Evolutionary conservation across 2,797 vertebrate species (phyloP), one percentile per base, ranked within the genome.

Genomic region (Linurgus olivaceus): DNA sequence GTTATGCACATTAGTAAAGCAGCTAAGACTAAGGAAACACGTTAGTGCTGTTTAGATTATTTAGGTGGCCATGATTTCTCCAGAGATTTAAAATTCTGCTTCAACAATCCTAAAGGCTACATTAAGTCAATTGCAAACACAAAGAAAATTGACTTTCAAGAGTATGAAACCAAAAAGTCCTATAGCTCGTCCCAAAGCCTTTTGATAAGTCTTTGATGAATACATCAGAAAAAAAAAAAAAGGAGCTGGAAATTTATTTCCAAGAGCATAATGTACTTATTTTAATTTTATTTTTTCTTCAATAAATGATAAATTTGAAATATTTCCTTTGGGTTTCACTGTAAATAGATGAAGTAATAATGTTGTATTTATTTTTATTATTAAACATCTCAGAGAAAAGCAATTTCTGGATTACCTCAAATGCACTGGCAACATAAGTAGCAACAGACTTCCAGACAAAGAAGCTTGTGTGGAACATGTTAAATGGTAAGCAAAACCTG

Each of bases 261-360:
- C 70, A 96, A 95, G 90, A 95, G 80, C 73, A 86, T 87, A 68
- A 95, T 93, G 16, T 88, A 33, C 31, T 66, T 55, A 59, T 74
- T 62, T 37, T 37, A 72, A 47, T 80, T 86, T 57, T 17, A 40
- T 38, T 70, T 74, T 86, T 79, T 63, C 85, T 96, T 96, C 94
- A 92, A 85, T 93, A 97, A 97, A 91, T 97, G 87, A 96, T 96
- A 93, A 61, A 90, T 96, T 95, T 97, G 65, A 96, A 93, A 94
- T 93, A 96, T 97, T 97, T 98, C 95, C 94, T 97, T 96, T 95
- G 95, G 86, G 83, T 97, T 97, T 97, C 78, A 88, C 77, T 96
- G 93, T 93, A 95, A 97, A 97, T 93, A 97, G 93, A 86, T 89
- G 90, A 97, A 97, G 95, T 94, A 96, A 97, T 97, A 93, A 94